Conservation (phyloP, 2,888 invertebrate species). For the Pseudoips prasinana region DNA sequence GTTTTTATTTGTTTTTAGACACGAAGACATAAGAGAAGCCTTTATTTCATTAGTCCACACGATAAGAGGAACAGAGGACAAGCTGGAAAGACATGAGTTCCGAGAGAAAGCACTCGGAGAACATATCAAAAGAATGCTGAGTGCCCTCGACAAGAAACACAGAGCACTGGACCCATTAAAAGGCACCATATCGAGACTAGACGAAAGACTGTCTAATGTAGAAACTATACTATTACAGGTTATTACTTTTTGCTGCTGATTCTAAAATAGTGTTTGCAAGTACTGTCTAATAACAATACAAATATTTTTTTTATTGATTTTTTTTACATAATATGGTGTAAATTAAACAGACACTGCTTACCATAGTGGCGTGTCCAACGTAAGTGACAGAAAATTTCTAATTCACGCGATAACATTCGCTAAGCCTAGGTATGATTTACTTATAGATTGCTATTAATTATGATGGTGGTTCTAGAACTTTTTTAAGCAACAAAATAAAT, state of each 20-base stretch:
- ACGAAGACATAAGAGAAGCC: conserved; percentile 89
- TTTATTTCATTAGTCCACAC: conserved; percentile 91
- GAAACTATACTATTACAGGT: conserved; percentile 89
- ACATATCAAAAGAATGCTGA: conserved; percentile 87
- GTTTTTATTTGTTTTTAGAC: conserved; percentile 57
- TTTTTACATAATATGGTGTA: too few species aligned
- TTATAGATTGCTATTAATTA: too few species aligned
- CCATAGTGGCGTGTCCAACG: too few species aligned
- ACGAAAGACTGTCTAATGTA: conserved; percentile 88
- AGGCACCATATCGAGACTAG: conserved; percentile 86
- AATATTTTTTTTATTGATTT: too few species aligned
- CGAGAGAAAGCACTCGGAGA: conserved; percentile 91
- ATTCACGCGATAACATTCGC: too few species aligned
- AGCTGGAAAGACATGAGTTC: conserved; percentile 91
- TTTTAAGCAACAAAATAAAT: too few species aligned
- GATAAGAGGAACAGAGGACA: conserved; percentile 89
- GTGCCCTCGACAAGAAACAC: conserved; percentile 87
- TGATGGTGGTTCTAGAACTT: too few species aligned
- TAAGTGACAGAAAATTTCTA: too few species aligned
- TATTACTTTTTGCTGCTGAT: conserved; percentile 3
- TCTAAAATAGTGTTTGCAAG: too few species aligned
- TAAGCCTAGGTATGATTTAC: too few species aligned
- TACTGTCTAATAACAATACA: too few species aligned
- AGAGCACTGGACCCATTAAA: conserved; percentile 86
- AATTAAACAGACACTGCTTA: too few species aligned